Conservation (phyloP, 53 echinoderm and acorn worm genomes). For the Holothuria scabra region DNA sequence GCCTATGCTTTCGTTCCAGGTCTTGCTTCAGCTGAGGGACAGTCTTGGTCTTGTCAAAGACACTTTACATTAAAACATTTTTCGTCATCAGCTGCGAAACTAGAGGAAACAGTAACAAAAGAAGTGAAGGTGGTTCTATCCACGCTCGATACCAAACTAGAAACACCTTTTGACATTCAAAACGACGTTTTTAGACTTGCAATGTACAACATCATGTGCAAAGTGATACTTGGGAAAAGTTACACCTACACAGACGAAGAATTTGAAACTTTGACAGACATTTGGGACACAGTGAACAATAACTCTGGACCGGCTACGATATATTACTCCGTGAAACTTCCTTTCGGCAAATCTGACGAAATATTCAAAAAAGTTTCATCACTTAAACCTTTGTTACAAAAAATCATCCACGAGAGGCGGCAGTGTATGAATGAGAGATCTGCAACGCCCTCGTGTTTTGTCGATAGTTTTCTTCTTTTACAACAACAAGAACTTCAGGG, state of each 20-base stretch:
- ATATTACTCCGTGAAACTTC: conserved; percentile 13
- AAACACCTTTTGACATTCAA: not conserved
- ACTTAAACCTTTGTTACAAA: not conserved
- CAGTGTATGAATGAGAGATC: not conserved
- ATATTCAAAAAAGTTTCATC: not conserved
- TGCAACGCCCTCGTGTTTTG: conserved; percentile 18
- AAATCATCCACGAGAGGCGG: not conserved
- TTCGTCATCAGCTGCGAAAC: not conserved
- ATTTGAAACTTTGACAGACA: not conserved
- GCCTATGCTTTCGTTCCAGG: not conserved
- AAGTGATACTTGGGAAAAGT: conserved; percentile 13
- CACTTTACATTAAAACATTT: conserved; percentile 9
- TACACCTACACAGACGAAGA: not conserved
- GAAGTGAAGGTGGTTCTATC: not conserved
- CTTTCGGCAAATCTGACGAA: not conserved
- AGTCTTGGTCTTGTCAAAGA: conserved; percentile 19
- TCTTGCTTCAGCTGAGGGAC: conserved; percentile 4
- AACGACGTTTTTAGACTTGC: not conserved
- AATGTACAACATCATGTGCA: conserved; percentile 7
- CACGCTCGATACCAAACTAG: not conserved
- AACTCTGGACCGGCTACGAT: conserved; percentile 13
- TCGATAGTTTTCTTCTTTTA: conserved; percentile 16
- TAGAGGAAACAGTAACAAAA: conserved; percentile 16
- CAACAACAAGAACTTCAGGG: not conserved
- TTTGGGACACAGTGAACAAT: not conserved